These are phyloP conservation scores for Eulimnadia texana DNA, from an alignment of 1,140 invertebrate genomes.

Conservation along the genomic window DNA sequence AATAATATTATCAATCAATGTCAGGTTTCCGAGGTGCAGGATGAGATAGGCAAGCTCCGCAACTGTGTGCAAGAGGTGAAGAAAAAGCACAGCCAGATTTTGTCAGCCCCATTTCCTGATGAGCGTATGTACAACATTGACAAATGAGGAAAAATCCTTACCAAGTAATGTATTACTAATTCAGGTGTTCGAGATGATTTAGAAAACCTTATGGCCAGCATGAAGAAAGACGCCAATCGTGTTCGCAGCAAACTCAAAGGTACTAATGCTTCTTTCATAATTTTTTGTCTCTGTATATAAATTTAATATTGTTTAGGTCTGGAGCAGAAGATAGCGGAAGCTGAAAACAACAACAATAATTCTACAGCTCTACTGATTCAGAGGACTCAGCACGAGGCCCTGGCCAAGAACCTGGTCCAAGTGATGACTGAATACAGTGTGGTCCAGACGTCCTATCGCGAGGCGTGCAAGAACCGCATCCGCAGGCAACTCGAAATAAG, in stretches of 20 bases:
- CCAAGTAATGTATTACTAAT: too few species aligned
- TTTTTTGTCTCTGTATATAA: slow-evolving; percentile 11
- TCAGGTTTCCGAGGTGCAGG: neutral
- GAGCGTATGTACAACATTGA: slow-evolving; percentile 64
- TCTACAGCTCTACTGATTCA: slow-evolving; percentile 97
- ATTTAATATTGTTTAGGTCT: slow-evolving; percentile 51
- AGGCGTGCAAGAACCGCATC: slow-evolving; percentile 97
- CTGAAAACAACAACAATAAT: slow-evolving; percentile 95
- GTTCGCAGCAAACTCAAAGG: slow-evolving; percentile 98
- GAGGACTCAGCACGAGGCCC: slow-evolving; percentile 95
- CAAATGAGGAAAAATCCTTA: too few species aligned
- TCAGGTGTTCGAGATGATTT: slow-evolving; percentile 99
- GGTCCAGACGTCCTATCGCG: slow-evolving; percentile 97
- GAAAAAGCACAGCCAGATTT: slow-evolving; percentile 97
- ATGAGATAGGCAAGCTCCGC: neutral
- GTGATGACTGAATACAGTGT: slow-evolving; percentile 99
- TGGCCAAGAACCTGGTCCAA: slow-evolving; percentile 95
- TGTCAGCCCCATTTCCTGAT: slow-evolving; percentile 95
- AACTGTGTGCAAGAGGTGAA: slow-evolving; percentile 86
- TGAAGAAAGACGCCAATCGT: slow-evolving; percentile 99
- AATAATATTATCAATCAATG: neutral
- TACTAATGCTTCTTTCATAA: slow-evolving; percentile 31
- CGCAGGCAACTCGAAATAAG: slow-evolving; percentile 97
- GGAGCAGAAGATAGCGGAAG: slow-evolving; percentile 98
- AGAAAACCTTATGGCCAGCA: slow-evolving; percentile 98